phyloP scores from a whole-genome alignment of 2,113 vertebrate species.

The Perca flavescens region DNA sequence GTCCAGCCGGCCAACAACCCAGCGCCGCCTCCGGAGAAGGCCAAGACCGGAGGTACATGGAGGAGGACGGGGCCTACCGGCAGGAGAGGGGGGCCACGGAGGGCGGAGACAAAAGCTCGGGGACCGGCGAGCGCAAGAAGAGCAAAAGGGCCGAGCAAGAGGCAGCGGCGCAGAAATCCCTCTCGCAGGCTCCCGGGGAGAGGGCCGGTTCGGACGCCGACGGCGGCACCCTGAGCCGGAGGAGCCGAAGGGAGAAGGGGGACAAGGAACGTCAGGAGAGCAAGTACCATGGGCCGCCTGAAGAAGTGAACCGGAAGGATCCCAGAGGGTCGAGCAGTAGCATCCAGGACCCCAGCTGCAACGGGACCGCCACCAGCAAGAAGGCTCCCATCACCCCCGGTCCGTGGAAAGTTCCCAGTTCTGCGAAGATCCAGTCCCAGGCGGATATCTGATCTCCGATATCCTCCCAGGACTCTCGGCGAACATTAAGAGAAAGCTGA shows the following conservation, averaged over 20 bases:
- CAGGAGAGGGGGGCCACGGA: conserved; percentile 67
- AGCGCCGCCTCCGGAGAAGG: conserved; percentile 47
- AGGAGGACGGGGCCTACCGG: conserved; percentile 68
- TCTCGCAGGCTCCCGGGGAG: conserved; percentile 64
- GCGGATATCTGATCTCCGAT: conserved; percentile 69
- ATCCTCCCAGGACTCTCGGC: neutral
- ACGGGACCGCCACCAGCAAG: conserved; percentile 78
- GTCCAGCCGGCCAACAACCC: conserved; percentile 78
- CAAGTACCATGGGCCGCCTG: conserved; percentile 25
- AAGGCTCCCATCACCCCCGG: conserved; percentile 91
- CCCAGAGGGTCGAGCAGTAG: conserved; percentile 74
- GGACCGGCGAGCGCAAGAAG: conserved; percentile 64
- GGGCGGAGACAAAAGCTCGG: conserved; percentile 53
- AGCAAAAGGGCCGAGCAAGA: conserved; percentile 71
- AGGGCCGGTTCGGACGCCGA: conserved; percentile 58
- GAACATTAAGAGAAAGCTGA: conserved; percentile 28
- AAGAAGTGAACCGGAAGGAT: conserved; percentile 68
- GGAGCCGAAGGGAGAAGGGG: conserved; percentile 52
- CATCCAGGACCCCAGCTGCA: conserved; percentile 79
- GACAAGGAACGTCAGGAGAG: conserved; percentile 53
- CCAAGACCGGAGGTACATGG: conserved; percentile 75
- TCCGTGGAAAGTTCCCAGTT: conserved; percentile 93
- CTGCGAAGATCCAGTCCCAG: conserved; percentile 84
- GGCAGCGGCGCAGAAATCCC: conserved; percentile 45
- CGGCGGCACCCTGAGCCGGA: conserved; percentile 42